Base-by-base conservation (phyloP, 2,888 invertebrate species). In the Rotaria socialis region DNA sequence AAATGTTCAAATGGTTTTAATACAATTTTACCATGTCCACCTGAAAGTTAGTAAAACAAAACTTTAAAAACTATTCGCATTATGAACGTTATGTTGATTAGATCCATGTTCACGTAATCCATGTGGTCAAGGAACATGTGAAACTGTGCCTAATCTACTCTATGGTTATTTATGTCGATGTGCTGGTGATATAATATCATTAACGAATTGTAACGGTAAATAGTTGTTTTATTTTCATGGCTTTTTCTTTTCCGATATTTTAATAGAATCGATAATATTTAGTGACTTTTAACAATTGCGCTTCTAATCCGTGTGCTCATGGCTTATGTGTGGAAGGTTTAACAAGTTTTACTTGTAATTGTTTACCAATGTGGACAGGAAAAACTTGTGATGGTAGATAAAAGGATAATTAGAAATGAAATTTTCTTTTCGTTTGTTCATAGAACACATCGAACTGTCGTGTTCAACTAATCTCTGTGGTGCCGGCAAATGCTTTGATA, bases 1-100 rank as follows among this genome's bases (percentile, higher is more conserved):
- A 56, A 84, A 85, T 87, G 87, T 74, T 27, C 55, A 55, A 85
- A 87, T 58, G 85, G 85, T 35, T 85, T 85, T 4, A 85, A 85
- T 47, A 86, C 85, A 52, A 85, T 86, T 56, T 75, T 85, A 41
- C 86, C 86, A 35, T 86, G 86, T 60, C 85, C 85, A 86, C 5
- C 43, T 14, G 80, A 47, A 47, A 47, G 80, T 80, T n/a, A 11
- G 47, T 67, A 27, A 19, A 0, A 67, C 35, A 19, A 16, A 35
- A 5, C 35, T 2, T 27, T 16, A 0, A 3, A 27, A 27, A 1
- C 0, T 14, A 67, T 22, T 27, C 8, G 11, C 0, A 52, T 52
- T 52, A 52, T 52, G 27, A 4, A 14, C 4, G 10, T 35, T 27
- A 4, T 27, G 2, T 80, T 43, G 6, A 22, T 80, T 47, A 80